Percentiles rank a stretch among this genome's conserved stretches.
Conservation (phyloP, 1,140 invertebrate species). For the Triops cancriformis region DNA sequence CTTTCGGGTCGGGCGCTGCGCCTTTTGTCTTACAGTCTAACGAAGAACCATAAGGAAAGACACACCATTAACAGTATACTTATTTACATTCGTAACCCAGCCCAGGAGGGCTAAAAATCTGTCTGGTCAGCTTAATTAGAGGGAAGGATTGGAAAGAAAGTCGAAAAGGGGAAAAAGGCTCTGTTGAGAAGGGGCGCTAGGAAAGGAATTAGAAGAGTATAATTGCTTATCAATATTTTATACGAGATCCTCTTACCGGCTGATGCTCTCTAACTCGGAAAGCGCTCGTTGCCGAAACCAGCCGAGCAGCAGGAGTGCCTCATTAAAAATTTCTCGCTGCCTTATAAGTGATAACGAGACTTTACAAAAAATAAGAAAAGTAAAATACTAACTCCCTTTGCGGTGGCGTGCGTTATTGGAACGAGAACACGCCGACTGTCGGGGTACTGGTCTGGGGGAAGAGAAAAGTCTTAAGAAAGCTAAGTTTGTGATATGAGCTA, state of each 20-base stretch:
- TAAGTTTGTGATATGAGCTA: not conserved
- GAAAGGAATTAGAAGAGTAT: not conserved
- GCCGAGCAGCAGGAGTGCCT: not conserved
- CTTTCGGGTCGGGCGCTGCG: not conserved
- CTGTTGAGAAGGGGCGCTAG: not conserved
- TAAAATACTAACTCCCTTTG: not conserved
- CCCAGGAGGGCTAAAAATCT: too few species aligned
- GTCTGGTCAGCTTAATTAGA: not conserved
- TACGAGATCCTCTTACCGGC: not conserved
- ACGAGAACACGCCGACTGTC: not conserved
- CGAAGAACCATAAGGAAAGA: too few species aligned
- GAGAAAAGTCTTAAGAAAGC: not conserved
- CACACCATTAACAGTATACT: too few species aligned
- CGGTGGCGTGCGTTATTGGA: too few species aligned
- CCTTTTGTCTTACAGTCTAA: too few species aligned
- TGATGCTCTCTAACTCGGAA: not conserved
- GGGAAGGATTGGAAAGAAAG: not conserved
- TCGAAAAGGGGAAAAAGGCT: not conserved
- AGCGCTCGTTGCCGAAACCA: not conserved
- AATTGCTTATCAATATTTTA: conserved; percentile 10
- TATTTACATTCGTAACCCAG: too few species aligned
- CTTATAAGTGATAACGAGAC: not conserved
- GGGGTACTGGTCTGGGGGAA: not conserved
- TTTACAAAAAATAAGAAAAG: not conserved
- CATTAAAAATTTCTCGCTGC: not conserved